These are phyloP conservation scores for Platorchestia sp. DNA, from an alignment of 1,140 invertebrate genomes.

Conservation along the genomic window DNA sequence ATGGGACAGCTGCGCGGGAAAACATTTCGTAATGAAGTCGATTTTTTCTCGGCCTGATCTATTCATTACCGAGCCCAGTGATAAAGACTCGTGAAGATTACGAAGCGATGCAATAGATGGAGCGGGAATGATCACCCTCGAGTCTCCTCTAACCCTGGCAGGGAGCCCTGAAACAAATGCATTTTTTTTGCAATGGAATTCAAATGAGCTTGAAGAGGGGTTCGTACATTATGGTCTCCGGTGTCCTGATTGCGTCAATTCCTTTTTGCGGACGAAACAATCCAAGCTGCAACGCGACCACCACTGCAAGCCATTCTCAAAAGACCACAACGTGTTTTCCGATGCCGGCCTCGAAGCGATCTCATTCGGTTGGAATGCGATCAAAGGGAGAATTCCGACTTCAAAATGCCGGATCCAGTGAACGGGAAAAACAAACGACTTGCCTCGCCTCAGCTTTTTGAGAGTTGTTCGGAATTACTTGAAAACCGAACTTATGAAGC, in stretches of 20 bases:
- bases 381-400: neutral
- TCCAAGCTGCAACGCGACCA: neutral
- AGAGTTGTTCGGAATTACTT: constrained; percentile 9
- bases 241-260: constrained; percentile 14
- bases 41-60: neutral
- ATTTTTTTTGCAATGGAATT: neutral
- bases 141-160: neutral
- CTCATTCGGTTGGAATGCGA: constrained; percentile 20
- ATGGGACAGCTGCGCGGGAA: neutral
- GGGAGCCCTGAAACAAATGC: neutral
- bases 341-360: neutral
- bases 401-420: constrained; percentile 38
- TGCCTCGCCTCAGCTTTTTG: neutral
- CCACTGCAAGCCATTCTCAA: neutral
- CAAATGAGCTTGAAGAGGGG: constrained; percentile 1
- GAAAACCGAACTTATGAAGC: neutral
- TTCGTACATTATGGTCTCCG: neutral
- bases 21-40: neutral
- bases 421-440: constrained; percentile 42
- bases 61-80: constrained; percentile 6
- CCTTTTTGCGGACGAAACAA: neutral
- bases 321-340: constrained; percentile 4
- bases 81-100: constrained; percentile 2
- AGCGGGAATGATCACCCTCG: constrained; percentile 21
- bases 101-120: neutral